Conservation (phyloP, 1,140 invertebrate species). For the Pseudomyrmex dendroicus region DNA sequence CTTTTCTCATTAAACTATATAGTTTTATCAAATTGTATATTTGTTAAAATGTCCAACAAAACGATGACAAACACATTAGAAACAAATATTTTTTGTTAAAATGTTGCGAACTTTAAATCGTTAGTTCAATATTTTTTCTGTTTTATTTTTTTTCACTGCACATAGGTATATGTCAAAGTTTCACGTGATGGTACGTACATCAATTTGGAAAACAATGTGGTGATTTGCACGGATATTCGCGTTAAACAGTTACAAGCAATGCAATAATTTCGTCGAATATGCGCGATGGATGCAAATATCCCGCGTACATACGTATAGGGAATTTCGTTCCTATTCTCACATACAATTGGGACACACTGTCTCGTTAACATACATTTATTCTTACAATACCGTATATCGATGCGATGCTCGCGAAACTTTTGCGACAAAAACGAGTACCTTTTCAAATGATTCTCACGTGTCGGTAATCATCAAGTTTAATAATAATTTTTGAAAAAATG, state of each 20-base stretch:
- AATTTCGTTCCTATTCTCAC: slow-evolving; percentile 31
- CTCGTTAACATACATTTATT: slow-evolving; percentile 33
- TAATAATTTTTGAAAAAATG: not conserved
- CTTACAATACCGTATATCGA: not conserved
- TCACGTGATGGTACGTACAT: not conserved
- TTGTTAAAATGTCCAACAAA: not conserved
- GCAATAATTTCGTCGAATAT: slow-evolving; percentile 43
- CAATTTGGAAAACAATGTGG: not conserved
- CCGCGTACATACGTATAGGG: not conserved
- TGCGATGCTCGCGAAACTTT: no score
- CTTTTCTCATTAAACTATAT: not conserved
- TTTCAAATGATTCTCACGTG: not conserved
- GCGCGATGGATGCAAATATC: slow-evolving; percentile 33
- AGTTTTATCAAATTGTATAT: not conserved
- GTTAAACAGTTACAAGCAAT: slow-evolving; percentile 8
- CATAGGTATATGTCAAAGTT: not conserved
- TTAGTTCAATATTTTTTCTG: not conserved
- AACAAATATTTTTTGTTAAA: not conserved
- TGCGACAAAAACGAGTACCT: not conserved
- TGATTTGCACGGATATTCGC: slow-evolving; percentile 25
- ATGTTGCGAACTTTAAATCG: not conserved
- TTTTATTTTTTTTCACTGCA: not conserved
- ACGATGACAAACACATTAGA: not conserved
- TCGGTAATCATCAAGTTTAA: not conserved
- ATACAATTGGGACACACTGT: slow-evolving; percentile 14